phyloP scores from a whole-genome alignment of 2,888 invertebrate genomes.

The Habrosyne pyritoides region DNA sequence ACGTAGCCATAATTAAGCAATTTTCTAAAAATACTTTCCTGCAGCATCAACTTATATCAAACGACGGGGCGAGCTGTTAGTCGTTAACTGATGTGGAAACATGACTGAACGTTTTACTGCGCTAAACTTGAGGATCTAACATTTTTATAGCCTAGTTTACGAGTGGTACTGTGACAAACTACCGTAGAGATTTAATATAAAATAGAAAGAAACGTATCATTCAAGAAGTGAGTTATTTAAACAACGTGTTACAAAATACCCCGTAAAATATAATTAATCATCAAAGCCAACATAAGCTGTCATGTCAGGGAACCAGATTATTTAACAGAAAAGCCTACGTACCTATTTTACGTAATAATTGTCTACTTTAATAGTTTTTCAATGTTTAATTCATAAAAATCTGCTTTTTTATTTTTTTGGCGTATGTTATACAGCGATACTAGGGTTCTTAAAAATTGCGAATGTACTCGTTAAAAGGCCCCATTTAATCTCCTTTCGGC shows the following conservation, averaged over 20 bases:
- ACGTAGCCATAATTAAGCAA: not conserved
- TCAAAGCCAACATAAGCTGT: too few relatives aligned
- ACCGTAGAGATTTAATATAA: conserved; percentile 45
- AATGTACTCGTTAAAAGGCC: too few relatives aligned
- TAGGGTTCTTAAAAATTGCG: too few relatives aligned
- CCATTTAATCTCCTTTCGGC: too few relatives aligned
- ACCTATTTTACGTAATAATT: too few relatives aligned
- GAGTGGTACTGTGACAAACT: conserved; percentile 40
- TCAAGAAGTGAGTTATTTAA: not conserved
- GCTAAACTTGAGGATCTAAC: conserved; percentile 36
- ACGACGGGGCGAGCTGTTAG: conserved; percentile 1
- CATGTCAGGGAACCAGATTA: too few relatives aligned
- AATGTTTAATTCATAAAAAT: too few relatives aligned
- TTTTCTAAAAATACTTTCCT: not conserved
- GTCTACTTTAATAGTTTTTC: too few relatives aligned
- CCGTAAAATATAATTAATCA: too few relatives aligned
- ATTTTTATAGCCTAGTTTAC: conserved; percentile 46
- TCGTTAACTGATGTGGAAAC: conserved; percentile 27
- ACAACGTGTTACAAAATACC: not conserved
- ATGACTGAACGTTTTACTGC: conserved; percentile 17
- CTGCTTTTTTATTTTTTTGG: too few relatives aligned
- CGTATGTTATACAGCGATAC: too few relatives aligned
- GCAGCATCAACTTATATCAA: not conserved
- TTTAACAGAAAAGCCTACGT: too few relatives aligned
- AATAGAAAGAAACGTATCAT: conserved; percentile 26